These are phyloP conservation scores for Chaetodon auriga DNA, from an alignment of 2,113 vertebrate genomes.

Conservation along the genomic window DNA sequence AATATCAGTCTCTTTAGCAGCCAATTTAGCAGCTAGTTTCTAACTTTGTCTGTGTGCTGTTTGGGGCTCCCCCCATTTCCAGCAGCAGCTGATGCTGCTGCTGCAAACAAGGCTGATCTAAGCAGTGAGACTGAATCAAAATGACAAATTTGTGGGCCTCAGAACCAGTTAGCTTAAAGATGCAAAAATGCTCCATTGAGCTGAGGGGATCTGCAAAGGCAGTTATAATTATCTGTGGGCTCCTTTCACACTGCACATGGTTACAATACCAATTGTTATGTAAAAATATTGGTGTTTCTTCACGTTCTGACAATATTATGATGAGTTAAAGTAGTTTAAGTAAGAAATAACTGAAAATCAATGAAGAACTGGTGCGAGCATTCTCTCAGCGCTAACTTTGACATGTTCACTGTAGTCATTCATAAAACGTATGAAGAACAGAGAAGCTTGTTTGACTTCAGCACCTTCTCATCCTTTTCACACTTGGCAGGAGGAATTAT, in stretches of 20 bases:
- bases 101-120: neutral
- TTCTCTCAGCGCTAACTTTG: neutral
- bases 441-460: neutral
- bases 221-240: neutral
- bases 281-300: neutral
- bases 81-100: too few species aligned
- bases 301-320: neutral
- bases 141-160: neutral
- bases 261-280: neutral
- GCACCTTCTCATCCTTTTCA: neutral
- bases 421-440: neutral
- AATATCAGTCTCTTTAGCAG: neutral
- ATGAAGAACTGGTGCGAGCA: neutral
- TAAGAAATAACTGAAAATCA: conserved; percentile 2
- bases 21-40: neutral
- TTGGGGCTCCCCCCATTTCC: neutral
- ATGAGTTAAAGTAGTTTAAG: neutral
- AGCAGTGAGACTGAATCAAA: neutral
- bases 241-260: too few species aligned
- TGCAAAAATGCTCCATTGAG: neutral
- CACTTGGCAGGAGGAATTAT: neutral
- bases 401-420: neutral
- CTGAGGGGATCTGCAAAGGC: neutral
- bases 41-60: neutral
- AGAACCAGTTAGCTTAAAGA: neutral